Evolutionary conservation across 2,888 invertebrate genomes (phyloP).

Genomic region (Agriotes lineatus): DNA sequence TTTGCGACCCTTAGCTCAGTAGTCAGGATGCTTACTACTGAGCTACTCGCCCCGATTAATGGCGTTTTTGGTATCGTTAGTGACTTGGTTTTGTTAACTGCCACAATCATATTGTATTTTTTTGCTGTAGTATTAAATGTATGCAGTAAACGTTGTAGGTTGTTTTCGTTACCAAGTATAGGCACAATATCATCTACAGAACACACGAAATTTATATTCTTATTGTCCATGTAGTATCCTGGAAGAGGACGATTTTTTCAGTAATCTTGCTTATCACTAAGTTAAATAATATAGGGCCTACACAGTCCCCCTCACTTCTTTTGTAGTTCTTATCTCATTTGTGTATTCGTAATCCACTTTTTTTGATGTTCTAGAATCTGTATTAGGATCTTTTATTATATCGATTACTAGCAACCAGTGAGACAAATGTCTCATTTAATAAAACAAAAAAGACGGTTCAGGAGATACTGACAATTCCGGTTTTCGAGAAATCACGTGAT

Average conservation of each 20-base stretch:
- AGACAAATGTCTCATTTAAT: too few relatives aligned
- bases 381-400: too few relatives aligned
- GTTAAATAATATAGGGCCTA: not conserved
- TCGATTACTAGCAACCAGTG: too few relatives aligned
- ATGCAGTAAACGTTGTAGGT: not conserved
- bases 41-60: too few relatives aligned
- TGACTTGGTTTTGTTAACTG: not conserved
- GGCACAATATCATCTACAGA: too few relatives aligned
- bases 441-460: too few relatives aligned
- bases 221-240: not conserved
- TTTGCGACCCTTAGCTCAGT: too few relatives aligned
- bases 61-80: not conserved
- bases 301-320: not conserved
- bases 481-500: too few relatives aligned
- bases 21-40: too few relatives aligned
- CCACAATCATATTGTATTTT: not conserved
- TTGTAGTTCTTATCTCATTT: too few relatives aligned
- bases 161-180: not conserved
- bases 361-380: not conserved
- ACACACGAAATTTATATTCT: slow-evolving; percentile 1
- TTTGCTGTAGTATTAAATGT: not conserved
- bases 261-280: not conserved
- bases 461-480: too few relatives aligned
- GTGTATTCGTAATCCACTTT: not conserved
- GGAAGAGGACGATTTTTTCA: not conserved